Percentiles rank a stretch among this genome's conserved stretches.
phyloP scores from a whole-genome alignment of 2,888 invertebrate species.

The Antitype chi region DNA sequence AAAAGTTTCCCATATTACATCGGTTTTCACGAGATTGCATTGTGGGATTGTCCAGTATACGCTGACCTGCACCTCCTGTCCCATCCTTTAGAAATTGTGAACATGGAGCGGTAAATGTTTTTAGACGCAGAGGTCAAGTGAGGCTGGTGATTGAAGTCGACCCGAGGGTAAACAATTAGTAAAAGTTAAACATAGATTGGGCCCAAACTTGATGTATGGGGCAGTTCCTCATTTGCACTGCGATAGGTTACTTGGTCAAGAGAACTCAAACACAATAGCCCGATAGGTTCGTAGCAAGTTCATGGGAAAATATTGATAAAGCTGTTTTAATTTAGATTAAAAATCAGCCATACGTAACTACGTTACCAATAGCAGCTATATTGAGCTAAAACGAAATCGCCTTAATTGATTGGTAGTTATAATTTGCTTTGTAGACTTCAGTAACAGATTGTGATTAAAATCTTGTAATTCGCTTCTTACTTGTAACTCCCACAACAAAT shows the following conservation, averaged over 20 bases:
- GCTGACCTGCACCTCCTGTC: constrained; percentile 58
- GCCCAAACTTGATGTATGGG: constrained; percentile 75
- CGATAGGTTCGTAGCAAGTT: background rate
- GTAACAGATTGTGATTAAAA: background rate
- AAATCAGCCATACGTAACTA: background rate
- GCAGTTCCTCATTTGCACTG: constrained; percentile 76
- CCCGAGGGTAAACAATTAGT: constrained; percentile 85
- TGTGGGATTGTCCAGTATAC: constrained; percentile 67
- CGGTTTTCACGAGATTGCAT: constrained; percentile 78
- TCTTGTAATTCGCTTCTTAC: background rate
- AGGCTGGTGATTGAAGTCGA: constrained; percentile 73
- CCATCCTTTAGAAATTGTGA: constrained; percentile 26
- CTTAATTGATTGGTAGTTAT: background rate
- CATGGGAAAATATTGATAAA: background rate
- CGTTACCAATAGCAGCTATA: background rate
- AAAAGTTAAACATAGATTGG: constrained; percentile 84
- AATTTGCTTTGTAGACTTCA: background rate
- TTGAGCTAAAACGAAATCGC: background rate
- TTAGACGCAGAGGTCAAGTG: constrained; percentile 59
- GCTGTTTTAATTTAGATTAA: background rate
- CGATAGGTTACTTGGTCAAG: constrained; percentile 63
- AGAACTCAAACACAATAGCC: constrained; percentile 18
- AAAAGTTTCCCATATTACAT: constrained; percentile 79
- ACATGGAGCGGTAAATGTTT: constrained; percentile 18
- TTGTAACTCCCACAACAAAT: background rate